Base-by-base conservation (phyloP, 2,113 vertebrate species). In the Ceyx margarethae region DNA sequence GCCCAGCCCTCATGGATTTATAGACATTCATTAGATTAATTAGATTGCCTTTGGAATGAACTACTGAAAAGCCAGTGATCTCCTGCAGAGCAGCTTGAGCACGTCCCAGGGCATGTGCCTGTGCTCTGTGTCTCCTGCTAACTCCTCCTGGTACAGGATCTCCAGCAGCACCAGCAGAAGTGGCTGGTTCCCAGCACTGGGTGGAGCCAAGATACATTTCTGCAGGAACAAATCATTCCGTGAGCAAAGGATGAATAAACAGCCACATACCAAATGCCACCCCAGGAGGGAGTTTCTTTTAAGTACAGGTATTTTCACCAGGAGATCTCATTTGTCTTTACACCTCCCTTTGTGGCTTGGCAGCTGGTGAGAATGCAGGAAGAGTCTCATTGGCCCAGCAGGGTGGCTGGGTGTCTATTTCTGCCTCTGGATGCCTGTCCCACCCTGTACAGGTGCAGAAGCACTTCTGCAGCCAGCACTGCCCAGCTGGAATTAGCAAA, bases 371-470 rank as follows among this genome's bases (percentile, higher is more conserved):
- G 89, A 66, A 64, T 2, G 53, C 92, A 96, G 96, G 93, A 95
- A 95, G 85, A 89, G 81, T 21, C 1, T 71, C 91, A 95, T 94
- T 93, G 95, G 75, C 85, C 72, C 73, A 62, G 89, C 79, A 90
- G 93, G 93, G 86, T 43, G 84, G 88, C 81, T 73, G 3, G 23
- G 79, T 89, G 69, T 25, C 93, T 96, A 93, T 93, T 96, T 95
- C 88, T 94, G 95, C 79, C 71, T 81, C 78, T 15, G 60, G 71
- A 72, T 68, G 85, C 76, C 83, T 84, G 95, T 90, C 86, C 94
- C 94, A 80, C 94, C 96, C 94, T 31, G 40, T 60, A 74, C 94
- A 96, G 95, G 95, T 96, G 94, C 90, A 92, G 15, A 1, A 50
- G 61, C 60, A 50, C 71, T 73, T 51, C 29, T 17, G 4, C 65